Base-by-base conservation (phyloP, 2,888 invertebrate species). In the Ennomos fuscantarius region DNA sequence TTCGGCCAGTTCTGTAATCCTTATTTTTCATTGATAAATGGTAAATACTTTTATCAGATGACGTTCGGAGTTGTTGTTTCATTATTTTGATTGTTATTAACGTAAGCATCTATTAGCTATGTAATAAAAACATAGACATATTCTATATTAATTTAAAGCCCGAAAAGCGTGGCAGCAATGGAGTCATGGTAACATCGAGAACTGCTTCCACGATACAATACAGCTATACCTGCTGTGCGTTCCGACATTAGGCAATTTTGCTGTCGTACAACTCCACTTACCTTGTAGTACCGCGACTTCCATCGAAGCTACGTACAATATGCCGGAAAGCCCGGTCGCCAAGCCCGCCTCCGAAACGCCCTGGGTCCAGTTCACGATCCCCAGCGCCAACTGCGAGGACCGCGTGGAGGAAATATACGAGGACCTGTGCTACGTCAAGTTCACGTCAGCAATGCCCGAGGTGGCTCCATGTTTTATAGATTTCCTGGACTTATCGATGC, bases 361-460 rank as follows among this genome's bases (percentile, higher is more conserved):
- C 58, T 95, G 95, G 95, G 93, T 94, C 70, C 94, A 94, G 84
- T 95, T 95, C 87, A 94, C 94, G 63, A 95, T 95, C 72, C 94
- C 94, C 63, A 93, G 87, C 74, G 92, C 92, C 45, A 78, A 84
- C 39, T 89, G 89, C 76, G 94, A 94, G 80, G 94, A 94, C 74
- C 87, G 94, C 69, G 96, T 96, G 73, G 96, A 96, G 84, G 96
- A 96, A 89, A 95, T 97, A 77, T 97, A 97, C 86, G 97, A 97
- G 89, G 96, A 97, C 87, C 94, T 97, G 72, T 97, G 97, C 93
- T 97, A 96, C 87, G 96, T 97, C 81, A 96, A 96, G 81, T 96
- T 96, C 88, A 93, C 95, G 68, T 94, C 95, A 72, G 87, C 93
- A 69, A 89, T 93, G 82, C 94, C 95, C 68, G 95, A 96, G 95